These are phyloP conservation scores for Aquatica leii DNA, from an alignment of 2,888 invertebrate genomes.

Conservation along the genomic window DNA sequence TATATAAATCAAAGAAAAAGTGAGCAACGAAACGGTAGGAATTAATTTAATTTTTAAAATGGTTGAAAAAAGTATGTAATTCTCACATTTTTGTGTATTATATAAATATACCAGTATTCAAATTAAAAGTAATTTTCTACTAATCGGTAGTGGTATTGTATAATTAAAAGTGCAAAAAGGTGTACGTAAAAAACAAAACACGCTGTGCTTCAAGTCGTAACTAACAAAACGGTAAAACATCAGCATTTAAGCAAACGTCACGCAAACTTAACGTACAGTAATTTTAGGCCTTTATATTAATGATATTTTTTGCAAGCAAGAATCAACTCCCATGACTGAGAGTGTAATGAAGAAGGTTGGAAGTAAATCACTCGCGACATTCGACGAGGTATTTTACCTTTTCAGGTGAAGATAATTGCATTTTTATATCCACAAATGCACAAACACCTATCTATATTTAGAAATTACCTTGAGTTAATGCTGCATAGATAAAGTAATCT, in stretches of 20 bases:
- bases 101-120: no score
- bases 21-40: no score
- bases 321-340: constrained; percentile 54
- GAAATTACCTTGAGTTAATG: constrained; percentile 22
- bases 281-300: constrained; percentile 23
- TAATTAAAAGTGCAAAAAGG: no score
- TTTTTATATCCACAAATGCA: constrained; percentile 32
- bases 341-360: constrained; percentile 45
- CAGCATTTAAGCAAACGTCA: constrained; percentile 5
- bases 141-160: no score
- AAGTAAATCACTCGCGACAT: constrained; percentile 48
- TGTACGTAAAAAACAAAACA: no score
- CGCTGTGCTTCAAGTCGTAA: no score
- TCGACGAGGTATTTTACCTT: constrained; percentile 50
- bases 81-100: no score
- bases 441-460: constrained; percentile 29
- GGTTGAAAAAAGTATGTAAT: no score
- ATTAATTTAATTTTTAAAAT: no score
- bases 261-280: constrained; percentile 21
- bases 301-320: constrained; percentile 39
- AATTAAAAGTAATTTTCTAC: no score
- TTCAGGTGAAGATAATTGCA: constrained; percentile 38
- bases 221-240: no score
- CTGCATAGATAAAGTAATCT: not conserved
- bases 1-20: no score